Percentiles rank a stretch among this genome's conserved stretches.
Conservation (phyloP, 2,888 invertebrate genomes). For the Eupithecia subfuscata region DNA sequence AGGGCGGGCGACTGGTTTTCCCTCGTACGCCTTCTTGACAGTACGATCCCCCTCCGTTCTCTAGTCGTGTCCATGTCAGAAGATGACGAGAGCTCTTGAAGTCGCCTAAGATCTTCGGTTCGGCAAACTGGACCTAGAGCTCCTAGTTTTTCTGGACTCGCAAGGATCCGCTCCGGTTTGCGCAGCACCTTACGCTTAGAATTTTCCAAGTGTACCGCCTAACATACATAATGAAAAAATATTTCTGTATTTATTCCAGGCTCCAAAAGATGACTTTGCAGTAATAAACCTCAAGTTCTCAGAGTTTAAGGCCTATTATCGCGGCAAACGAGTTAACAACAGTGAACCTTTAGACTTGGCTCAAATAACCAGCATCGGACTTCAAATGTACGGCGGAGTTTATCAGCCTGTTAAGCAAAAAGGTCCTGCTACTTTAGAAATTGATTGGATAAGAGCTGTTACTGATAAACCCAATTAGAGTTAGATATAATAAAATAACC, state of each 20-base stretch:
- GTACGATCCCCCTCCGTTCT: not conserved
- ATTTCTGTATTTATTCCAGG: slow-evolving; percentile 65
- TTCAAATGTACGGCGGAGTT: slow-evolving; percentile 87
- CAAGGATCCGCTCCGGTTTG: not conserved
- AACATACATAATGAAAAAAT: slow-evolving; percentile 15
- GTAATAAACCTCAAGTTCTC: slow-evolving; percentile 79
- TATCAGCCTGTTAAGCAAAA: slow-evolving; percentile 85
- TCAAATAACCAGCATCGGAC: slow-evolving; percentile 84
- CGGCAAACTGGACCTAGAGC: not conserved
- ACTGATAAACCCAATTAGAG: slow-evolving; percentile 41
- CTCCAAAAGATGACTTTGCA: slow-evolving; percentile 81
- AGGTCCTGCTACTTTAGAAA: slow-evolving; percentile 86
- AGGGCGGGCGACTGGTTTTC: too few species aligned
- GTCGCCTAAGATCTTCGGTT: not conserved
- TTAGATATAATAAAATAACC: not conserved
- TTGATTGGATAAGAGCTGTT: slow-evolving; percentile 83
- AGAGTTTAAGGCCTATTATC: slow-evolving; percentile 85
- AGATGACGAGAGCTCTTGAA: not conserved
- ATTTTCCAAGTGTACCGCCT: not conserved
- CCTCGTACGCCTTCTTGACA: too few species aligned
- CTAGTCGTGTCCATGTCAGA: not conserved
- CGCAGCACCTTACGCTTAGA: not conserved
- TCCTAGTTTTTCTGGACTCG: not conserved
- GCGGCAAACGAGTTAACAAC: slow-evolving; percentile 83
- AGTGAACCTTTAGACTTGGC: slow-evolving; percentile 83